phyloP scores from a whole-genome alignment of 2,113 vertebrate species.

The Oreocharis arfaki region DNA sequence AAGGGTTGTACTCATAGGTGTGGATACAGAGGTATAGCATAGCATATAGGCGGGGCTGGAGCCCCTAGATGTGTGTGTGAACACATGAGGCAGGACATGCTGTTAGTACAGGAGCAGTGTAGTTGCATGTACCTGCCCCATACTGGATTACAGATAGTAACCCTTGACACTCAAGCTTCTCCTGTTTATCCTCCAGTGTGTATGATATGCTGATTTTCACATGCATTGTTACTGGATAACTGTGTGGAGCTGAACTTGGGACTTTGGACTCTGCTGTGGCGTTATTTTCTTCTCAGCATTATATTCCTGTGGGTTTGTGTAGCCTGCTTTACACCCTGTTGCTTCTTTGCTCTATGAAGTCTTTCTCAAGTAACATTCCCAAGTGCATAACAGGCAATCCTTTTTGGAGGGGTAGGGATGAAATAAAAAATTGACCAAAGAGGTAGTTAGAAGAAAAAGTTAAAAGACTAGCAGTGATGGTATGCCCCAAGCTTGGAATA shows the following conservation, averaged over 20 bases:
- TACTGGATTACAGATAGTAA: not conserved
- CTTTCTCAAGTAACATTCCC: not conserved
- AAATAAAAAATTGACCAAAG: not conserved
- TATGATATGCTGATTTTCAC: not conserved
- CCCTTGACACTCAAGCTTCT: not conserved
- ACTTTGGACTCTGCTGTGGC: not conserved
- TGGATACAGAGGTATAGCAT: not conserved
- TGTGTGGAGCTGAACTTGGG: not conserved
- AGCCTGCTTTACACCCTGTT: not conserved
- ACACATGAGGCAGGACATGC: not conserved
- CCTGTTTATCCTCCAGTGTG: not conserved
- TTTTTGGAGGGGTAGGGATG: not conserved
- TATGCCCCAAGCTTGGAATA: not conserved
- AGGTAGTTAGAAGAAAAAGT: not conserved
- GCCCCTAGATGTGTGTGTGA: not conserved
- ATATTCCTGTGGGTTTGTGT: not conserved
- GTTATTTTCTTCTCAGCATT: not conserved
- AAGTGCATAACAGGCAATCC: not conserved
- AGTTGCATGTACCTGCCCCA: not conserved
- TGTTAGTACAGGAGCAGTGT: not conserved
- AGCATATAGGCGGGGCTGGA: not conserved
- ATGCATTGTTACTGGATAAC: not conserved
- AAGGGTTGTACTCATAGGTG: not conserved
- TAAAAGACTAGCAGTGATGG: not conserved
- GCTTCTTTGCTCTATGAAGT: not conserved